Conservation (phyloP, 2,113 vertebrate genomes). For the Myotis brandtii region DNA sequence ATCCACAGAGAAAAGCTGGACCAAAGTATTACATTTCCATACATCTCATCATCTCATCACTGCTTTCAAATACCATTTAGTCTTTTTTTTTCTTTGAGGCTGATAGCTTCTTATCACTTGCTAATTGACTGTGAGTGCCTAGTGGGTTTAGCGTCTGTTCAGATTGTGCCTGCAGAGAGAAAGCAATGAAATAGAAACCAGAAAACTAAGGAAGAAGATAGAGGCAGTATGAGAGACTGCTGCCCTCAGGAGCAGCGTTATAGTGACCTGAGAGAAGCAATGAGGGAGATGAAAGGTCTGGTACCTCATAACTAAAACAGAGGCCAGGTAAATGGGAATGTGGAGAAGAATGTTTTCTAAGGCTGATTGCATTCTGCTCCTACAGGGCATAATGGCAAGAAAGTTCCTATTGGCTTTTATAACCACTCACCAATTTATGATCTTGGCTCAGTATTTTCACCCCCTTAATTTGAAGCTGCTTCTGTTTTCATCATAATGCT, state of each 20-base stretch:
- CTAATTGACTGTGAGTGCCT: constrained; percentile 49
- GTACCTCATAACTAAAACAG: no score
- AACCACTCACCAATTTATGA: not conserved
- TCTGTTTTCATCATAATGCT: not conserved
- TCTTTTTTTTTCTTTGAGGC: not conserved
- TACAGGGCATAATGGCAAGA: not conserved
- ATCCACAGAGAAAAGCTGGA: not conserved
- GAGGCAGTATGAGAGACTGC: not conserved
- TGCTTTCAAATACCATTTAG: constrained; percentile 43
- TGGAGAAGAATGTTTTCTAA: not conserved
- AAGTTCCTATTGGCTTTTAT: not conserved
- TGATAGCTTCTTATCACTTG: constrained; percentile 50
- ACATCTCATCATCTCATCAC: not conserved
- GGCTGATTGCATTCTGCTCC: not conserved
- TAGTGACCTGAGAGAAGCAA: not conserved
- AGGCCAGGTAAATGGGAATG: not conserved
- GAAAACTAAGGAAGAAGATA: not conserved
- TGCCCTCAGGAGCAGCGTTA: not conserved
- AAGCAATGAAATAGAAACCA: constrained; percentile 4
- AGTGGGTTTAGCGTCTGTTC: not conserved
- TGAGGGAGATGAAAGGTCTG: not conserved
- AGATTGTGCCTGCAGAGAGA: constrained; percentile 1
- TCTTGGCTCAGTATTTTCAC: not conserved
- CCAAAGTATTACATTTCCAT: constrained; percentile 7
- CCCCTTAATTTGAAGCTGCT: not conserved